phyloP scores from a whole-genome alignment of 2,797 vertebrate species.

The Myripristis jacobus region DNA sequence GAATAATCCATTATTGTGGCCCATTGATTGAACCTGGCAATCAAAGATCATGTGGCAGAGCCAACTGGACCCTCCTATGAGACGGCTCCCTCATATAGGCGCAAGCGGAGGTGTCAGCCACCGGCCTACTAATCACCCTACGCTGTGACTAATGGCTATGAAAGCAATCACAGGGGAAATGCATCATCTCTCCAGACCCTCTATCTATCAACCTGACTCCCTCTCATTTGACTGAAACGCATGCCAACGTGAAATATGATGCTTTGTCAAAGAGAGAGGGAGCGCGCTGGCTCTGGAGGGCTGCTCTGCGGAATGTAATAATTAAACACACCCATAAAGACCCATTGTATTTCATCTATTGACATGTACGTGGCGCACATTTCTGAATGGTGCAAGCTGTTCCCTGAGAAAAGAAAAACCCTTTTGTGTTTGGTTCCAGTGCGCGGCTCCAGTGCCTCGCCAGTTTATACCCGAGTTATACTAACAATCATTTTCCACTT shows the following conservation, averaged over 20 bases:
- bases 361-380: conserved; percentile 52
- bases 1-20: conserved; percentile 72
- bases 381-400: conserved; percentile 21
- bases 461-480: conserved; percentile 58
- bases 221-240: conserved; percentile 80
- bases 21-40: conserved; percentile 66
- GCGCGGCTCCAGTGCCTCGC: conserved; percentile 71
- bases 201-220: conserved; percentile 75
- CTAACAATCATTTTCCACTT: conserved; percentile 76
- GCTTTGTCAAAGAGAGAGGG: conserved; percentile 71
- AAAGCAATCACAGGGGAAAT: conserved; percentile 79
- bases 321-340: conserved; percentile 73
- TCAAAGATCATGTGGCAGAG: conserved; percentile 65
- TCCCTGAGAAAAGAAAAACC: conserved; percentile 55
- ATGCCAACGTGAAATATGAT: conserved; percentile 76
- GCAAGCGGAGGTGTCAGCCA: conserved; percentile 66
- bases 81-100: conserved; percentile 55
- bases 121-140: conserved; percentile 74
- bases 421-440: conserved; percentile 49
- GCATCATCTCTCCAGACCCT: conserved; percentile 76
- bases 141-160: conserved; percentile 77
- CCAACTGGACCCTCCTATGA: conserved; percentile 67
- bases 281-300: conserved; percentile 41
- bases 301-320: conserved; percentile 63
- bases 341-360: conserved; percentile 69